phyloP scores from a whole-genome alignment of 2,888 invertebrate genomes.

The Heliconius sara region DNA sequence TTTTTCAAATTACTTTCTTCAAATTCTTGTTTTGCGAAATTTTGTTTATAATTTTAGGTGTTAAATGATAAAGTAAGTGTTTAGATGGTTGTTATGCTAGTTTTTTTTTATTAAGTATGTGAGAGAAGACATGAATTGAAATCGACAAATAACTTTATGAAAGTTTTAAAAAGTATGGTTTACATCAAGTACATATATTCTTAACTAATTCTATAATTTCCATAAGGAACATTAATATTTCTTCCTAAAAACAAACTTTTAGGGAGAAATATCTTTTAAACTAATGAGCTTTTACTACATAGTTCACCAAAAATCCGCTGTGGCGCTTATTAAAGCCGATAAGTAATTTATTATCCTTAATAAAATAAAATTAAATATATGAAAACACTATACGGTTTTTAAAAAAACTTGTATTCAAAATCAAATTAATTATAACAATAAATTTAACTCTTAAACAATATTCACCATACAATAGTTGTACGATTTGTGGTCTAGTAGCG shows the following conservation, averaged over 20 bases:
- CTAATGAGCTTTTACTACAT: neutral
- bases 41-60: neutral
- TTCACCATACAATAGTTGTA: too few relatives aligned
- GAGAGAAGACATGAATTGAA: neutral
- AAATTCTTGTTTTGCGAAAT: neutral
- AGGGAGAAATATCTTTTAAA: neutral
- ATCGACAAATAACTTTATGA: neutral
- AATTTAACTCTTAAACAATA: too few relatives aligned
- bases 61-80: neutral
- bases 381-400: neutral
- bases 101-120: neutral
- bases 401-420: neutral
- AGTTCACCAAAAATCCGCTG: constrained; percentile 3
- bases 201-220: neutral
- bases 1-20: neutral
- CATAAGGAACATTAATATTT: neutral
- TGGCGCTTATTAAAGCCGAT: neutral
- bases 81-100: neutral
- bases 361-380: neutral
- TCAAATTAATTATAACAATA: too few relatives aligned
- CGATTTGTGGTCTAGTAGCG: neutral
- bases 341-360: neutral
- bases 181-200: neutral
- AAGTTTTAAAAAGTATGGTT: neutral
- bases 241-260: neutral